Evolutionary conservation across 2,888 invertebrate species (phyloP).

Genomic region (Smittia aterrima): DNA sequence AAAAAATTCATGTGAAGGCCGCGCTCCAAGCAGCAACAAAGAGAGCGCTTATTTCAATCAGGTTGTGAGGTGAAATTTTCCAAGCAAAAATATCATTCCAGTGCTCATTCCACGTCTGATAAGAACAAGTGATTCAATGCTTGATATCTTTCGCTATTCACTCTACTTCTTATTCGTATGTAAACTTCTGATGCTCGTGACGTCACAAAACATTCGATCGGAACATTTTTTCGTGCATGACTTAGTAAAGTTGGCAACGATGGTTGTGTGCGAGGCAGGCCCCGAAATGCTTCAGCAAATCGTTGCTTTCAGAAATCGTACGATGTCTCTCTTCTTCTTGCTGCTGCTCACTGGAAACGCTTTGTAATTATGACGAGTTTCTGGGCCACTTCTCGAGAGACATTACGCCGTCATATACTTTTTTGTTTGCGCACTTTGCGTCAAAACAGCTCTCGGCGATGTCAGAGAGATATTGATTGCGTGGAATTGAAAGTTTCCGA

Average conservation of each 20-base stretch:
- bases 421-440: not conserved
- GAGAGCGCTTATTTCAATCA: not conserved
- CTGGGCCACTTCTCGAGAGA: not conserved
- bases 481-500: not conserved
- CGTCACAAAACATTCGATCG: slow-evolving; percentile 22
- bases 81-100: not conserved
- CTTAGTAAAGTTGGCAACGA: not conserved
- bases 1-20: slow-evolving; percentile 41
- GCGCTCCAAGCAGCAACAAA: not conserved
- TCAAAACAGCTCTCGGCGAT: too few species aligned
- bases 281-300: not conserved
- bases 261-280: not conserved
- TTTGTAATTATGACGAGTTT: too few species aligned
- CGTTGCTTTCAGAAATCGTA: not conserved
- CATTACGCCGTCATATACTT: not conserved
- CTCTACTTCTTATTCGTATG: not conserved
- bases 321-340: not conserved
- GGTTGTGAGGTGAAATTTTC: not conserved
- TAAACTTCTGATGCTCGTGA: not conserved
- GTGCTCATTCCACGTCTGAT: not conserved
- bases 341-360: not conserved
- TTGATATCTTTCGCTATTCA: not conserved
- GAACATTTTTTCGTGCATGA: not conserved
- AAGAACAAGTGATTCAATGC: not conserved
- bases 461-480: too few species aligned